Evolutionary conservation across 2,888 invertebrate genomes (phyloP), one percentile per base, ranked within the genome.

Genomic region (Leptopterna dolabrata): DNA sequence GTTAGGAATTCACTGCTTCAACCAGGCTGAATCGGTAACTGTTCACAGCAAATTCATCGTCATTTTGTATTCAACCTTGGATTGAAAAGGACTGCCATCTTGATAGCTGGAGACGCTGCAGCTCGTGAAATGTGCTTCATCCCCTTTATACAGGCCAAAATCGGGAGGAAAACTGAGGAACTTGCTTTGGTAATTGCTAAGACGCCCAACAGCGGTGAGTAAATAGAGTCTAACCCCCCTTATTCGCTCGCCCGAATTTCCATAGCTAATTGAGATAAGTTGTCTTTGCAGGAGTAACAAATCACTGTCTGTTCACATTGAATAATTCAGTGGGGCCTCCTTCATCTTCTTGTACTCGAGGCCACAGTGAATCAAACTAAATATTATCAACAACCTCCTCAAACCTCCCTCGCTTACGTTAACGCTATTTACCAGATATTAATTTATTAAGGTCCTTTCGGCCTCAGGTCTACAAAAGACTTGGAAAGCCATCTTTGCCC

Each of bases 231-330:
- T 29, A 83, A 70, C 70, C 70, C 63, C 63, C 83, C n/a, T n/a
- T n/a, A n/a, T 63, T 43, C 41, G 29, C 9, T 41, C 24, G 83
- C 70, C 70, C 63, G 83, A 83, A 83, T 83, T 83, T 83, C 83
- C 83, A 83, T 83, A 83, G 41, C 83, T 83, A 83, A 83, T 83
- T 83, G 83, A 83, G 83, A 83, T 83, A 83, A 83, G 83, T 83
- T 83, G 83, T 83, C 83, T 83, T 83, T 83, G 83, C 83, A 36
- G 70, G 63, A 63, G 83, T 83, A 83, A 83, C 83, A 83, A 83
- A 83, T 83, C 83, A 83, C 83, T 83, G 70, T 70, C 36, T 63
- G 47, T 63, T 63, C 83, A 43, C 83, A 83, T 83, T 83, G 83
- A 83, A 83, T 83, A 63, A 83, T 83, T 83, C 83, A 83, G 63